These are phyloP conservation scores for Microplitis manilae DNA, from an alignment of 2,888 invertebrate species.

Conservation along the genomic window DNA sequence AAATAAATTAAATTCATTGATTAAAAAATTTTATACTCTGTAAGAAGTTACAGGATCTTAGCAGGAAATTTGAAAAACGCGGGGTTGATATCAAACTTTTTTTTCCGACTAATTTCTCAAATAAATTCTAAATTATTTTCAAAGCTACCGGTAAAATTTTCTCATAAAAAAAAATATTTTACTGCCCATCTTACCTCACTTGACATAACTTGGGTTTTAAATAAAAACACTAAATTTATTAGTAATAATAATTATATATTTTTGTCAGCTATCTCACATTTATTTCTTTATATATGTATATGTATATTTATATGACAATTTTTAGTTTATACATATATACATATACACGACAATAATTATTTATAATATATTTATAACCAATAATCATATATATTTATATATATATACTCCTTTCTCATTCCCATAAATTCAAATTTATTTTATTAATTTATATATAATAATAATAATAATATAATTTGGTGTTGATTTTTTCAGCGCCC, in stretches of 20 bases:
- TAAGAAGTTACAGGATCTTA: too few species aligned
- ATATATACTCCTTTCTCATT: constrained; percentile 58
- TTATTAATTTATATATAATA: constrained; percentile 32
- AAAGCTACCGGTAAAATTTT: too few species aligned
- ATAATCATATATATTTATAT: constrained; percentile 64
- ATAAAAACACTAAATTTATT: constrained; percentile 34
- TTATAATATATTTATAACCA: constrained; percentile 28
- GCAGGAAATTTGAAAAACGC: too few species aligned
- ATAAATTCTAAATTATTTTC: too few species aligned
- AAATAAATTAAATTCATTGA: too few species aligned
- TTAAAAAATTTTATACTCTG: too few species aligned
- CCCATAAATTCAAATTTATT: constrained; percentile 20
- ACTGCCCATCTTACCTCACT: too few species aligned
- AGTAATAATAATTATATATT: constrained; percentile 60
- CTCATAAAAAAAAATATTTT: too few species aligned
- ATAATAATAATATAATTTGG: constrained; percentile 8
- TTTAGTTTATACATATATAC: constrained; percentile 51
- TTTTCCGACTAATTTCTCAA: too few species aligned
- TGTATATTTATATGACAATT: constrained; percentile 52
- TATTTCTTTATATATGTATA: constrained; percentile 59
- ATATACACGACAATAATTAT: constrained; percentile 51
- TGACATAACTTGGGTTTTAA: background rate
- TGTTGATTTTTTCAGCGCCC: constrained; percentile 18
- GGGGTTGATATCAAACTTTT: too few species aligned
- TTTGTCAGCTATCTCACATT: constrained; percentile 65